Evolutionary conservation across 2,113 vertebrate genomes (phyloP), one percentile per base, ranked within the genome.

Genomic region (Crotalus tigris): DNA sequence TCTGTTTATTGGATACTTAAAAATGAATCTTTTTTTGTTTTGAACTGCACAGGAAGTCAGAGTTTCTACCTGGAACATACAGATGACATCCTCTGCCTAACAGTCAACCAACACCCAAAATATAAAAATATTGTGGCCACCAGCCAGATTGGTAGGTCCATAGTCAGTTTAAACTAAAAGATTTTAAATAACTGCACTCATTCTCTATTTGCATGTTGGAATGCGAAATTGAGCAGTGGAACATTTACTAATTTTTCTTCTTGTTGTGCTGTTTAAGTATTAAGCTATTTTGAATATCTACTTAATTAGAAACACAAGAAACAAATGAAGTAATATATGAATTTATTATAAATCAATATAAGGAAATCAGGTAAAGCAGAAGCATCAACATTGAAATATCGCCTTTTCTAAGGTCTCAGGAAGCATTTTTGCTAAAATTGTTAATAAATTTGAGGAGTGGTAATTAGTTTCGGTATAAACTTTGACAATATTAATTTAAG

Each of bases 51-150:
- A 99, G 99, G 99, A 88, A 98, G 98, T 57, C 99, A 99, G 97
- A 99, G 98, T 92, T 99, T 99, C 98, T 99, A 99, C 97, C 97
- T 99, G 97, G 99, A 99, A 93, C 99, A 99, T 96, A 99, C 99
- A 0, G 99, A 99, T 4, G 99, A 99, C 97, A 99, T 99, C 96
- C 98, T 99, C 53, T 99, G 99, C 95, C 98, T 99, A 95, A 99
- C 99, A 0, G 98, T 99, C 97, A 99, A 99, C 94, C 99, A 99
- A 92, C 99, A 99, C 92, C 99, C 99, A 24, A 99, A 99, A 95
- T 99, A 99, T 96, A 98, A 99, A 90, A 99, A 99, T 33, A 90
- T 99, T 95, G 98, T 99, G 93, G 99, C 99, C 85, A 99, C 99
- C 13, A 99, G 99, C 92, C 99, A 99, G 97, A 99, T 99, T 58